Conservation (phyloP, 2,113 vertebrate genomes). For the Condylura cristata region DNA sequence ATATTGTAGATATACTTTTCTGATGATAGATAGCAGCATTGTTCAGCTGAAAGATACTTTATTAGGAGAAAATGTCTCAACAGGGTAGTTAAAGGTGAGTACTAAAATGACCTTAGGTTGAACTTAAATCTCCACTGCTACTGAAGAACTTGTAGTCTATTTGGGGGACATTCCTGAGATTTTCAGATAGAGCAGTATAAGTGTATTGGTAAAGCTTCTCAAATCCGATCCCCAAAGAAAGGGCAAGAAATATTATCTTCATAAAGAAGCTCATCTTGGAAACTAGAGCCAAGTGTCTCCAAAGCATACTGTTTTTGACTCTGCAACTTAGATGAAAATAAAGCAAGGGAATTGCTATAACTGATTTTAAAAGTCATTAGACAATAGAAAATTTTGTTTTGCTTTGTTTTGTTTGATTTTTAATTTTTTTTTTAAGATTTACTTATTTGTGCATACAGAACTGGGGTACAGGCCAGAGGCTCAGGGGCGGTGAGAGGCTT, state of each 20-base stretch:
- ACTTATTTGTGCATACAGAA: too few relatives aligned
- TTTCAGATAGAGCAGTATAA: not conserved
- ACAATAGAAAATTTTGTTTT: not conserved
- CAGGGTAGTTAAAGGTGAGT: constrained; percentile 2
- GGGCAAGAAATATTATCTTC: constrained; percentile 49
- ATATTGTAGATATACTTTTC: not conserved
- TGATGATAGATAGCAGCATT: not conserved
- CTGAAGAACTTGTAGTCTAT: constrained; percentile 20
- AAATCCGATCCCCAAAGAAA: constrained; percentile 31
- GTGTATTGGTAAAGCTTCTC: not conserved
- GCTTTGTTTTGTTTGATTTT: not conserved
- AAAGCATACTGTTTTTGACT: not conserved
- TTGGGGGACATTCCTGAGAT: not conserved
- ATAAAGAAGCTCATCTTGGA: constrained; percentile 45
- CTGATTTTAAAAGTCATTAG: not conserved
- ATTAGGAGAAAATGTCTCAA: constrained; percentile 57
- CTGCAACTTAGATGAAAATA: not conserved
- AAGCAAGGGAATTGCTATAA: not conserved
- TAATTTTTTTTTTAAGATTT: too few relatives aligned
- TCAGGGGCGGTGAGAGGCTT: too few relatives aligned
- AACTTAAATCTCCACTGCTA: not conserved
- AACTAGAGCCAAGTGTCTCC: constrained; percentile 25
- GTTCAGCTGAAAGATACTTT: not conserved
- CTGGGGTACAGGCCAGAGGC: too few relatives aligned
- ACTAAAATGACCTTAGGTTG: constrained; percentile 51